Evolutionary conservation across 2,797 vertebrate genomes (phyloP).

Genomic region (Emys orbicularis): DNA sequence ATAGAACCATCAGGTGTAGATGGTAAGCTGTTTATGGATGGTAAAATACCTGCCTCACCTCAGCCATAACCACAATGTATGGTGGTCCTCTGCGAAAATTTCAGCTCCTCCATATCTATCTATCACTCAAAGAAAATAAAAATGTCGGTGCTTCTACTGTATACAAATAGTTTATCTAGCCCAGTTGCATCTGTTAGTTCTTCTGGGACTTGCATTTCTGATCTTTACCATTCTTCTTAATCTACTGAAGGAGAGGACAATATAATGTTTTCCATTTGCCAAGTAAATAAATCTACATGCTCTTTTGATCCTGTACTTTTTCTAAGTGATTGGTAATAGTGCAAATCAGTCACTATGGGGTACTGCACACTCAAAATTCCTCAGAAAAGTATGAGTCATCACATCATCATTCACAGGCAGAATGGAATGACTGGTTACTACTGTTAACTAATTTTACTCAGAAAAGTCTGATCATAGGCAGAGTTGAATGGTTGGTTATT

Average conservation of each 20-base stretch:
- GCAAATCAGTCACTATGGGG: conserved; percentile 22
- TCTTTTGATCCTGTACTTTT: not conserved
- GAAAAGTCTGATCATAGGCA: conserved; percentile 5
- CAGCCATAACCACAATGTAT: not conserved
- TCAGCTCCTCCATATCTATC: conserved; percentile 13
- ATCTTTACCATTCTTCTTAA: not conserved
- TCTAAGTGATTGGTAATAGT: conserved; percentile 16
- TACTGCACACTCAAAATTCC: conserved; percentile 43
- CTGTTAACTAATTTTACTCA: not conserved
- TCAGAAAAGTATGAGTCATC: conserved; percentile 54
- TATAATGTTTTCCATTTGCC: not conserved
- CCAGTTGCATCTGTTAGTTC: not conserved
- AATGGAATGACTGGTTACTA: conserved; percentile 46
- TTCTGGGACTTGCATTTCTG: not conserved
- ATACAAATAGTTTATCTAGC: not conserved
- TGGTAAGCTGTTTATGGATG: not conserved
- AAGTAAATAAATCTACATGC: conserved; percentile 31
- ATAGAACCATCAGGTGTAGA: not conserved
- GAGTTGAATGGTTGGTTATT: conserved; percentile 41
- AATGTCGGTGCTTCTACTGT: conserved; percentile 3
- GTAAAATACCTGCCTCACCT: not conserved
- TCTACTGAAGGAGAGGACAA: not conserved
- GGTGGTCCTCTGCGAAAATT: not conserved
- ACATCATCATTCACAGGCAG: not conserved
- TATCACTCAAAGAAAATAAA: not conserved